Base-by-base conservation (phyloP, 2,113 vertebrate genomes). In the Psammodynastes pulverulentus region DNA sequence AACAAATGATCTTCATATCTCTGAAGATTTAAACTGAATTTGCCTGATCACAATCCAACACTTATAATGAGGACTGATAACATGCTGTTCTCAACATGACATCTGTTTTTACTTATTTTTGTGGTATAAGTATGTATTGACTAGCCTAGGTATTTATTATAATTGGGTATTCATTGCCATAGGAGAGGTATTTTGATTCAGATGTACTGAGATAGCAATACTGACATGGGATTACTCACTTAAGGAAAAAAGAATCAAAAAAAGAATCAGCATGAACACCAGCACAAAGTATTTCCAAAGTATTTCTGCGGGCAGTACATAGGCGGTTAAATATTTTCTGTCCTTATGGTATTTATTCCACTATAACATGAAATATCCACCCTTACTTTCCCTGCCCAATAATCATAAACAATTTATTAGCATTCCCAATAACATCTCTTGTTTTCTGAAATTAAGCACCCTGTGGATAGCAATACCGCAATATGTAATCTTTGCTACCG, bases 281-380 rank as follows among this genome's bases (percentile, higher is more conserved):
- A 96, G 58, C 87, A 92, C 88, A 88, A 97, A 97, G 88, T 13
- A 92, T 92, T 97, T 96, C 96, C 95, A 96, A 96, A 95, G 26
- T 88, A 67, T 67, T 58, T 46, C 56, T 95, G 94, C 91, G 86
- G 93, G 91, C 95, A 96, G 34, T 67, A 45, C 43, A 86, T 87
- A 91, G 45, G 90, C 88, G 89, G 53, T 91, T 92, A 92, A 88
- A 52, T 52, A 53, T 45, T 95, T 95, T 94, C 93, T 91, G 48
- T 58, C 49, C 89, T 51, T 94, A 84, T 6, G 39, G 54, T 95
- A 93, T 95, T 94, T 95, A 96, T 92, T 96, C 91, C 95, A 96
- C 90, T 56, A 96, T 95, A 94, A 92, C 91, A 93, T 93, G 94
- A 92, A 88, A 90, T 53, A 95, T 92, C 67, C 8, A 58, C 34